A percentile compares a stretch with the other conserved stretches of the same genome.
phyloP scores from a whole-genome alignment of 2,888 invertebrate genomes.

The Ophion slaviceki region DNA sequence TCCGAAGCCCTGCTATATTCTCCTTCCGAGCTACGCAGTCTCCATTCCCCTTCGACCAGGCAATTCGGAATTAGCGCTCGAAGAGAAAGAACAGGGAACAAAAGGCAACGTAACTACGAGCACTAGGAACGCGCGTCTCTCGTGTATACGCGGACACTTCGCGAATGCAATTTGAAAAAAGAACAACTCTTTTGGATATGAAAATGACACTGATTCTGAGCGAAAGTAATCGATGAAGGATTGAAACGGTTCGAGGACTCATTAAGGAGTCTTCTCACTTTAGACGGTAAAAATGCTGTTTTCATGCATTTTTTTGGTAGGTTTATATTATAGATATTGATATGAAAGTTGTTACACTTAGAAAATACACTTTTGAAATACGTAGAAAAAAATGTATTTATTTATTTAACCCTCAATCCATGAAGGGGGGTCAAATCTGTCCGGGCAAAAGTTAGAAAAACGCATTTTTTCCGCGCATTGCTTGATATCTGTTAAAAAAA shows the following conservation, averaged over 20 bases:
- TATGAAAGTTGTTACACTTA: no score
- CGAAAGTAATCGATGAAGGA: neutral
- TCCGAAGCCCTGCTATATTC: constrained; percentile 49
- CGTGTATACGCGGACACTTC: no score
- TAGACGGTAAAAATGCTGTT: no score
- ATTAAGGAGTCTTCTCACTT: neutral
- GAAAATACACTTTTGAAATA: no score
- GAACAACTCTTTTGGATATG: neutral
- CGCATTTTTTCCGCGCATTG: no score
- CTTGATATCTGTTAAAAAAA: no score
- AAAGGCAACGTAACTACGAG: constrained; percentile 24
- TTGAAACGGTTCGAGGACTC: neutral
- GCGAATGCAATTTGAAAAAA: neutral
- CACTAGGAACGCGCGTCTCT: neutral
- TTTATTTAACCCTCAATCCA: no score
- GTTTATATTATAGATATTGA: no score
- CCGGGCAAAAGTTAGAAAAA: no score
- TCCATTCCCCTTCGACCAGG: neutral
- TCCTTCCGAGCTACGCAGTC: neutral
- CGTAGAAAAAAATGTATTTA: no score
- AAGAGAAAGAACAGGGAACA: constrained; percentile 49
- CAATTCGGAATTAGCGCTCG: constrained; percentile 67
- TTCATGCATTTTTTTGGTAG: no score
- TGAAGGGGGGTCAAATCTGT: no score
- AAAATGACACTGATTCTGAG: neutral